Base-by-base conservation (phyloP, 2,113 vertebrate species). In the Mobula birostris region DNA sequence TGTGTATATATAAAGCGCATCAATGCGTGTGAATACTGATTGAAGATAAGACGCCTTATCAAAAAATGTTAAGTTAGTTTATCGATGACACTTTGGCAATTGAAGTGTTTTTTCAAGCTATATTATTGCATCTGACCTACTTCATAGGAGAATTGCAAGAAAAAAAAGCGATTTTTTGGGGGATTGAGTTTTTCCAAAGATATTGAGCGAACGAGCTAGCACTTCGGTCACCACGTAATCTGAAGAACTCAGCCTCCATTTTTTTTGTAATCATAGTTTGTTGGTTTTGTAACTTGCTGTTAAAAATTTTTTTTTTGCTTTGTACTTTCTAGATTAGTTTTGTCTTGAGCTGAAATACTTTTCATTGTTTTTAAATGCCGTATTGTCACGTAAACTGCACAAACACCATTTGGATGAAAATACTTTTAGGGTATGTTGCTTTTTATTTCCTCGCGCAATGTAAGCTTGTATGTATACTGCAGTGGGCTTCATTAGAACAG, bases 281-380 rank as follows among this genome's bases (percentile, higher is more conserved):
- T 72, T n/a, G 24, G 40, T 76, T 72, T 40, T 27, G 11, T 36
- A 74, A 74, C 21, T 27, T 93, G 2, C 19, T 11, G 9, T 9
- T 48, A 74, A 40, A 8, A 19, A 48, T 24, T 92, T 68, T 36
- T 32, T 7, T 29, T 87, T 63, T 88, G 17, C 1, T 32, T 66
- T 29, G 82, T 61, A n/a, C 29, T 19, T 66, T 66, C 19, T 68
- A 6, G 27, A 15, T 17, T 2, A 91, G 36, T 1, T 93, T 27
- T 74, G 91, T 68, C 74, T 66, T 90, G 32, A 90, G n/a, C 58
- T 63, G 66, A 90, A 90, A 87, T 56, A 56, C n/a, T 56, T 74
- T 74, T 74, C 24, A 9, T 36, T 63, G 48, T 48, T 27, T 48
- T 14, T 24, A 3, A 70, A 21, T 56, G 70, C 66, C 32, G 2